phyloP scores from a whole-genome alignment of 2,888 invertebrate genomes.

The Mechanitis messenoides region DNA sequence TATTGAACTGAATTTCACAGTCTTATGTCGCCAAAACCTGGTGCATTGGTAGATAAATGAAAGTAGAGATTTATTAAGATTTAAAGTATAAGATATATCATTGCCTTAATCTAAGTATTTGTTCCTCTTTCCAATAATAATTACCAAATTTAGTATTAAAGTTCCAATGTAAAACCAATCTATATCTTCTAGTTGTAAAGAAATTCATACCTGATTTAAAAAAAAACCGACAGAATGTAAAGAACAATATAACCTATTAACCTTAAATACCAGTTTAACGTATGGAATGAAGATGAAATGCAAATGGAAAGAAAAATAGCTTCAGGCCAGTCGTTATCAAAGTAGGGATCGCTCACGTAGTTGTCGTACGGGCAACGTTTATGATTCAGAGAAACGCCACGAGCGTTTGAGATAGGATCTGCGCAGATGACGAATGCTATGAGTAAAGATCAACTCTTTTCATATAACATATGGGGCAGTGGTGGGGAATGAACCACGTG shows the following conservation, averaged over 20 bases:
- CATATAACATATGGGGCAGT: slow-evolving; percentile 8
- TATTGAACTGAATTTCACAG: background rate
- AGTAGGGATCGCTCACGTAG: slow-evolving; percentile 45
- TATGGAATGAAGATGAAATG: slow-evolving; percentile 12
- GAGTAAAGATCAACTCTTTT: slow-evolving; percentile 23
- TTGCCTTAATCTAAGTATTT: no score
- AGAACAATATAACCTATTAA: background rate
- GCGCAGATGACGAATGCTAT: slow-evolving; percentile 44
- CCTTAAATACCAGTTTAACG: background rate
- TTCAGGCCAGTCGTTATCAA: slow-evolving; percentile 55
- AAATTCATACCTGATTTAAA: background rate
- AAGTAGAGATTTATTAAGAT: slow-evolving; percentile 9
- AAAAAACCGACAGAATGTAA: slow-evolving; percentile 2
- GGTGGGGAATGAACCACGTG: no score
- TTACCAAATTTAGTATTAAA: no score
- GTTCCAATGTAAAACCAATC: no score
- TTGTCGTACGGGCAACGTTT: slow-evolving; percentile 52
- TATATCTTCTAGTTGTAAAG: background rate
- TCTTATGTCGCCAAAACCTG: background rate
- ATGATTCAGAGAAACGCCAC: slow-evolving; percentile 69
- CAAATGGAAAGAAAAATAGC: slow-evolving; percentile 57
- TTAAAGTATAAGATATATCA: background rate
- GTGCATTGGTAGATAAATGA: slow-evolving; percentile 13
- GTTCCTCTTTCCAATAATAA: no score
- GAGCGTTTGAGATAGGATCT: slow-evolving; percentile 68